Percentiles rank a stretch among this genome's conserved stretches.
Conservation (phyloP, 1,140 invertebrate genomes). For the Drosophila athabasca region DNA sequence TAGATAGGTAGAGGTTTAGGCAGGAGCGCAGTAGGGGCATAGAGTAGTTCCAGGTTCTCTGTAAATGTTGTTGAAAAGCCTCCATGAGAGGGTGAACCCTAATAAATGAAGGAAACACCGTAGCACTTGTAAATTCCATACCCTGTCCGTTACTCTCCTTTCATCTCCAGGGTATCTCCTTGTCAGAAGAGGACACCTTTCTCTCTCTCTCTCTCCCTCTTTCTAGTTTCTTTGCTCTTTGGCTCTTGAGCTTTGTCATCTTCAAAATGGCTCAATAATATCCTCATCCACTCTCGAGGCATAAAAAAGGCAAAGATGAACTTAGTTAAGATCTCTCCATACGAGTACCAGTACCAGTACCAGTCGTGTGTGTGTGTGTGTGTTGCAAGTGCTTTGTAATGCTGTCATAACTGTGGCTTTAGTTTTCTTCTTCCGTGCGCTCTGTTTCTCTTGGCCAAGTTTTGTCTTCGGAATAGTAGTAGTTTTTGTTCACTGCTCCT, state of each 20-base stretch:
- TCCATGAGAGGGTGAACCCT: too few species aligned
- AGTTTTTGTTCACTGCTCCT: constrained; percentile 17
- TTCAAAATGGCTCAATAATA: constrained; percentile 57
- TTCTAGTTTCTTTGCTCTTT: neutral
- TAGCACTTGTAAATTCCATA: too few species aligned
- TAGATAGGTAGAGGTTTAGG: too few species aligned
- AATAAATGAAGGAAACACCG: too few species aligned
- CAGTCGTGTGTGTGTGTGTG: constrained; percentile 2
- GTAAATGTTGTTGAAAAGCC: too few species aligned
- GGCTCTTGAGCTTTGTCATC: constrained; percentile 52
- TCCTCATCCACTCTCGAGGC: constrained; percentile 37
- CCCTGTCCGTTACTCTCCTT: neutral
- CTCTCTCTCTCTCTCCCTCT: too few species aligned
- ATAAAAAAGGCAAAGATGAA: constrained; percentile 35
- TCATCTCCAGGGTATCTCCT: neutral
- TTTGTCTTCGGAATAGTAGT: constrained; percentile 35
- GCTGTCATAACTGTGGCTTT: constrained; percentile 60
- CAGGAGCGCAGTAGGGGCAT: too few species aligned
- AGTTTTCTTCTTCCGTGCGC: constrained; percentile 30
- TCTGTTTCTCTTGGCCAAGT: constrained; percentile 36
- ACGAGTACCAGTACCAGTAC: neutral
- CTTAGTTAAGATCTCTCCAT: constrained; percentile 49
- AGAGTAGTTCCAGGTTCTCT: too few species aligned
- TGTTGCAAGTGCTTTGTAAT: constrained; percentile 61
- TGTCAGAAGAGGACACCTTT: too few species aligned